Evolutionary conservation across 2,113 vertebrate genomes (phyloP).

Genomic region (Opisthocomus hoazin): DNA sequence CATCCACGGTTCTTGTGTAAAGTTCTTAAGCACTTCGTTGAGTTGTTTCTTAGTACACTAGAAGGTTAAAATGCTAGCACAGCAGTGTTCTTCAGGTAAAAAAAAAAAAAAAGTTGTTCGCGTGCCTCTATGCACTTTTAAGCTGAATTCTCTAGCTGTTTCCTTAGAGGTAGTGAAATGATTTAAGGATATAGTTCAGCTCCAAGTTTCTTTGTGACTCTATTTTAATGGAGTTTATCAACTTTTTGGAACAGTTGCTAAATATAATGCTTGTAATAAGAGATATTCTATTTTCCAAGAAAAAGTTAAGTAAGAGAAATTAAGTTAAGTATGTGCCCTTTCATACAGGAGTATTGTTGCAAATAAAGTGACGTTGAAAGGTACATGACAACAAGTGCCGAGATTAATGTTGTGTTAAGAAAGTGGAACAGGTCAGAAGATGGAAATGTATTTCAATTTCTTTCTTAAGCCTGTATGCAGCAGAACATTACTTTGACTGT

Average conservation of each 20-base stretch:
- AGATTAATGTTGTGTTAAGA: neutral
- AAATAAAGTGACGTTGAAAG: neutral
- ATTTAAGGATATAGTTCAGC: neutral
- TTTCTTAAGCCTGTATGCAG: neutral
- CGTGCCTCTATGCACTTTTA: neutral
- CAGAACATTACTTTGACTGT: neutral
- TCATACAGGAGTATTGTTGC: neutral
- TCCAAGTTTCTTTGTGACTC: neutral
- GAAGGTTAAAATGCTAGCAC: neutral
- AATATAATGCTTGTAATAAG: neutral
- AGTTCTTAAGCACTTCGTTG: neutral
- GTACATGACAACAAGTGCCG: neutral
- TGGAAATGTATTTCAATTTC: neutral
- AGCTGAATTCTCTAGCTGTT: neutral
- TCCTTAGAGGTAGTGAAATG: neutral
- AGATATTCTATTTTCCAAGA: neutral
- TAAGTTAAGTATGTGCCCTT: neutral
- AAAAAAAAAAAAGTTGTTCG: fast-evolving
- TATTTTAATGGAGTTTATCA: neutral
- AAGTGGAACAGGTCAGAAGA: neutral
- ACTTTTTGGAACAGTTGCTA: neutral
- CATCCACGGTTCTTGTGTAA: neutral
- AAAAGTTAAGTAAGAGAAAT: neutral
- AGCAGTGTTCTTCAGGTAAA: neutral
- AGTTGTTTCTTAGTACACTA: neutral